Evolutionary conservation across 2,888 invertebrate genomes (phyloP).

Genomic region (Allophyes oxyacanthae): DNA sequence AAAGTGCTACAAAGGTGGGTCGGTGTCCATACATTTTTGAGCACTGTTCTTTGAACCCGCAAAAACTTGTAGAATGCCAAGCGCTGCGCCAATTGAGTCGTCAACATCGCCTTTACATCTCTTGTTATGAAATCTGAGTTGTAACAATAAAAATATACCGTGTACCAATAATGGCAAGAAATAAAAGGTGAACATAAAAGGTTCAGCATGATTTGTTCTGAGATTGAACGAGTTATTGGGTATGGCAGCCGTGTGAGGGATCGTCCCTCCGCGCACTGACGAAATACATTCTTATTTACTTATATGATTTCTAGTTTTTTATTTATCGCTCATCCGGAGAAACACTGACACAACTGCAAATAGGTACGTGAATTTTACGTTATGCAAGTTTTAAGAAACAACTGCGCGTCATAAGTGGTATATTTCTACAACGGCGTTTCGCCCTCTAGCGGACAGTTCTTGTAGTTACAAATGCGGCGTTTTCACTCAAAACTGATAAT

Average conservation of each 20-base stretch:
- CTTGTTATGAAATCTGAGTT: constrained; percentile 34
- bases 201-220: constrained; percentile 52
- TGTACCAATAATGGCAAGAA: constrained; percentile 21
- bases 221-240: constrained; percentile 54
- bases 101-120: constrained; percentile 10
- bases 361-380: too few species aligned
- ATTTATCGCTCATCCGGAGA: background rate
- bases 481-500: too few species aligned
- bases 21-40: too few species aligned
- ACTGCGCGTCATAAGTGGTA: too few species aligned
- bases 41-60: too few species aligned
- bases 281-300: constrained; percentile 2
- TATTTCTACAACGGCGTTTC: too few species aligned
- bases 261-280: constrained; percentile 7
- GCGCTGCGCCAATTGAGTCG: background rate
- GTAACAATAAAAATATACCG: constrained; percentile 30
- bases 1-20: too few species aligned
- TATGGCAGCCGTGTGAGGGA: constrained; percentile 42
- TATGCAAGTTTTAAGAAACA: too few species aligned
- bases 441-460: too few species aligned
- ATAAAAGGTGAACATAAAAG: constrained; percentile 50
- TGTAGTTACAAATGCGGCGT: too few species aligned
- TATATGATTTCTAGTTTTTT: constrained; percentile 18
- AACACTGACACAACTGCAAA: too few species aligned
- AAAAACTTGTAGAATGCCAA: background rate